Evolutionary conservation across 2,113 vertebrate genomes (phyloP), one percentile per base, ranked within the genome.

Genomic region (Thymallus thymallus): DNA sequence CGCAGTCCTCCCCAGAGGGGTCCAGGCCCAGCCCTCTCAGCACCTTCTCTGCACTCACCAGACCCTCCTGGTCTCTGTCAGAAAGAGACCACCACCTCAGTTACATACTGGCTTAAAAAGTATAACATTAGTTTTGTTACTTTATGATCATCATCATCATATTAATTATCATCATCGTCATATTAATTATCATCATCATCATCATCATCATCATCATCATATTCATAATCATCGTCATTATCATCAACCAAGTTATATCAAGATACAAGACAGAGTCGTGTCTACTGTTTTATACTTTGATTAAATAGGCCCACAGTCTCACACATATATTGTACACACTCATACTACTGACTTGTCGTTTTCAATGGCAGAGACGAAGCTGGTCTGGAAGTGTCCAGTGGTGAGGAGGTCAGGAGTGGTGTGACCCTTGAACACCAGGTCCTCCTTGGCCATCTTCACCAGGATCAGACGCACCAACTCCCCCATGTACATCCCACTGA

Each of bases 401-500:
- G 93, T 93, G 69, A 96, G 91, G 55, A 99, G 93, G 6, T 93
- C 91, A 0, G 94, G 75, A 0, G 95, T 94, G 14, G 94, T 91
- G 68, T 77, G 95, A 12, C 98, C 97, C 35, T 90, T 87, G 12
- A 99, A 98, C 18, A 98, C 60, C 60, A 96, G 91, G 65, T 91
- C 87, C 3, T 96, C 95, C 90, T 95, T 97, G 81, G 95, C 74
- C 98, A 99, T 98, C 87, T 93, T 98, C 84, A 99, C 95, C 81
- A 99, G 90, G 88, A 98, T 96, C 60, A 99, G 94, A 3, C 98
- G 91, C 71, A 99, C 97, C 77, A 99, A 89, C 83, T 99, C 98
- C 0, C 98, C 98, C 96, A 98, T 95, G 91, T 99, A 99, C 95
- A 99, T 92, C 3, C 97, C 97, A 0, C 98, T 97, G 85, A 99